Base-by-base conservation (phyloP, 1,140 invertebrate species). In the Olivierus martensii region DNA sequence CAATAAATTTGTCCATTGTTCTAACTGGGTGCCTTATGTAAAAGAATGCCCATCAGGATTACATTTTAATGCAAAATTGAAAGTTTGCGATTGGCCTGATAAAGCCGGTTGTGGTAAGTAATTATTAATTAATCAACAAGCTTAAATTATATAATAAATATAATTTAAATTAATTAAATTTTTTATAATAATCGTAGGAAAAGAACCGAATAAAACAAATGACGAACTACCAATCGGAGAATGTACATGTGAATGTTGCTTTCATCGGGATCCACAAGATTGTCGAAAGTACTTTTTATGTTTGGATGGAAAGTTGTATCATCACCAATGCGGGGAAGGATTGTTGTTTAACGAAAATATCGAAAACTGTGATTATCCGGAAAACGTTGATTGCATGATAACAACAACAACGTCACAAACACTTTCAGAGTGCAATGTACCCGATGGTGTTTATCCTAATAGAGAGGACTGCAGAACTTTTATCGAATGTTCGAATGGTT, bases 1-100 rank as follows among this genome's bases (percentile, higher is more conserved):
- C 3, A 18, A 18, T 21, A 18, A 15, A 45, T 45, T 14, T 39
- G 7, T 64, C 35, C 57, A 63, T 15, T 66, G 63, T 38, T 62
- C 59, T n/a, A 52, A 61, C 10, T 60, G 58, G 17, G 15, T 56
- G 14, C 52, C 61, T 2, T 43, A 51, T 9, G 52, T 61, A 19
- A 51, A 61, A 42, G 58, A 46, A 22, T 64, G 62, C 34, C 63
- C 63, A 1, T 38, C 38, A 11, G 53, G 50, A 6, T 51, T 64
- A 6, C 49, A 63, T 44, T 65, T 62, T 46, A 63, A 63, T 41
- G 52, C 58, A 2, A 49, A 44, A 17, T 52, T 46, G n/a, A 37
- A 51, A 18, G 49, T 62, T 9, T 63, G 62, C 28, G 62, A 64
- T 48, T 62, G 59, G 52, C 62, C 61, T 17, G 18, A 62, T 15